phyloP scores from a whole-genome alignment of 2,113 vertebrate genomes.

The Nibea coibor region DNA sequence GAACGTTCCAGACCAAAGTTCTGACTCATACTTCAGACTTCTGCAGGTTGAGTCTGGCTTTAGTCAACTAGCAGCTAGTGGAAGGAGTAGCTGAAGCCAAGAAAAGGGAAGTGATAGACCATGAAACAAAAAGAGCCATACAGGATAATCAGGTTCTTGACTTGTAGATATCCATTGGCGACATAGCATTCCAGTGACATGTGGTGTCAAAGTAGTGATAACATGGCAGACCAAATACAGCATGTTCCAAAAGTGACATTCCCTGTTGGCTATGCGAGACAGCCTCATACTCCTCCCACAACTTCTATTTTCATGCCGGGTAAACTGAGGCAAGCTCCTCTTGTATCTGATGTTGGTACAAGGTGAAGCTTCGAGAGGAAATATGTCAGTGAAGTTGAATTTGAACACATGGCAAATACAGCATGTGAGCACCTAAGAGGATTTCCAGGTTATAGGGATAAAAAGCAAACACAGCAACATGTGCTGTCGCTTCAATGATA shows the following conservation, averaged over 20 bases:
- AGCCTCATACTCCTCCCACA: slow-evolving; percentile 19
- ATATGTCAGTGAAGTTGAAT: slow-evolving; percentile 8
- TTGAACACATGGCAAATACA: slow-evolving; percentile 8
- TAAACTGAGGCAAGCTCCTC: slow-evolving; percentile 48
- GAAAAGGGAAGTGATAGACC: not conserved
- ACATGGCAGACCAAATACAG: slow-evolving; percentile 16
- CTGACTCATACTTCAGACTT: no score
- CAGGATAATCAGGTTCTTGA: slow-evolving; percentile 54
- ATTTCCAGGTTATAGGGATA: not conserved
- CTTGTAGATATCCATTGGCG: not conserved
- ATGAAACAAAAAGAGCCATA: not conserved
- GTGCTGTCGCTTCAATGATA: not conserved
- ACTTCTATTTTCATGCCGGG: slow-evolving; percentile 54
- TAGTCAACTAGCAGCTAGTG: not conserved
- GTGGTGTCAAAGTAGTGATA: not conserved
- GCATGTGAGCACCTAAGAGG: not conserved
- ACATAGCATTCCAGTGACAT: not conserved
- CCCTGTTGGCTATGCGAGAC: not conserved
- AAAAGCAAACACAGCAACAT: not conserved
- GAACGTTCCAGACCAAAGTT: no score
- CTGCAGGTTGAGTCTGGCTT: no score
- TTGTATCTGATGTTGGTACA: slow-evolving; percentile 16
- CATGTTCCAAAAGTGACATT: slow-evolving; percentile 28
- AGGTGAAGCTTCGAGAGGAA: slow-evolving; percentile 3
- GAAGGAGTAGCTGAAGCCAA: not conserved